Conservation (phyloP, 2,888 invertebrate genomes). For the Diloba caeruleocephala region DNA sequence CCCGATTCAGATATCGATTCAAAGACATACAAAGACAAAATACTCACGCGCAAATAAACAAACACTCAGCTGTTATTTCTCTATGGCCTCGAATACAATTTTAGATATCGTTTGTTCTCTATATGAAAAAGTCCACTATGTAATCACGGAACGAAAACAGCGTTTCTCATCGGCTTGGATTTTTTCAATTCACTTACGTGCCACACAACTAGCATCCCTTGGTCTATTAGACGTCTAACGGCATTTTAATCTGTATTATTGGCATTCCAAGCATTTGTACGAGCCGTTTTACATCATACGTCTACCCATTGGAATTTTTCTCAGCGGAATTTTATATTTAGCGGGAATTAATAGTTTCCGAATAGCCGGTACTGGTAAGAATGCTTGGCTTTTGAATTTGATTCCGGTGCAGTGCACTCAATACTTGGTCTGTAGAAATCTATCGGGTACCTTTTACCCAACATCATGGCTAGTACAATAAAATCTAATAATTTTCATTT, state of each 20-base stretch:
- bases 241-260: constrained; percentile 46
- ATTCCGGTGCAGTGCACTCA: too few relatives aligned
- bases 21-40: too few relatives aligned
- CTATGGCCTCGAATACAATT: too few relatives aligned
- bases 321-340: constrained; percentile 47
- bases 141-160: constrained; percentile 7
- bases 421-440: too few relatives aligned
- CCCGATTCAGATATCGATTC: too few relatives aligned
- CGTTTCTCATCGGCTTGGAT: not conserved
- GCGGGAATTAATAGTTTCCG: constrained; percentile 46
- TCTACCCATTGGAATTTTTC: constrained; percentile 38
- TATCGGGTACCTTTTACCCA: too few relatives aligned
- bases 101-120: too few relatives aligned
- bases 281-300: constrained; percentile 42
- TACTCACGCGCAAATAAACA: too few relatives aligned
- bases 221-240: constrained; percentile 31
- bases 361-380: constrained; percentile 15
- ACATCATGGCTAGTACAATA: too few relatives aligned
- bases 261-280: constrained; percentile 41
- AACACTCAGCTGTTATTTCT: too few relatives aligned
- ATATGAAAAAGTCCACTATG: not conserved
- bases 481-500: too few relatives aligned
- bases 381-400: too few relatives aligned
- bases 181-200: constrained; percentile 33
- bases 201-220: constrained; percentile 34